Evolutionary conservation across 2,113 vertebrate genomes (phyloP).

Genomic region (Equus quagga): DNA sequence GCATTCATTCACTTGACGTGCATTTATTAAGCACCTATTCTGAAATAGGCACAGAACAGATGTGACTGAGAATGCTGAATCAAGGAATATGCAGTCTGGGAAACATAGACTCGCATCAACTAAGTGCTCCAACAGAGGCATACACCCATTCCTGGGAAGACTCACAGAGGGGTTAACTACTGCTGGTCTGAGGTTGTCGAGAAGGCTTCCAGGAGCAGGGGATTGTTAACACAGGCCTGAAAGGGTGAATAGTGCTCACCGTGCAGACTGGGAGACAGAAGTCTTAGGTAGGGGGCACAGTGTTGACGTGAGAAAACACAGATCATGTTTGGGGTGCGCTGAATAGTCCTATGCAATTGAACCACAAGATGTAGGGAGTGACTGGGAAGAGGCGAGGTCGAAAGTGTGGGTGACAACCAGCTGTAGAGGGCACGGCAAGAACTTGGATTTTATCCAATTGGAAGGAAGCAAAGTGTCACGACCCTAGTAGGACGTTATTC

Average conservation of each 20-base stretch:
- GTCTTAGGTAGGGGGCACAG: not conserved
- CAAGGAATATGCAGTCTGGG: not conserved
- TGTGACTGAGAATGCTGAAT: not conserved
- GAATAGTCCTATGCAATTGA: not conserved
- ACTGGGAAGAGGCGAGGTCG: too few relatives aligned
- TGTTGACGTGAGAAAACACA: not conserved
- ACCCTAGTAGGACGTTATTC: not conserved
- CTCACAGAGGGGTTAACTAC: not conserved
- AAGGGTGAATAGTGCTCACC: too few relatives aligned
- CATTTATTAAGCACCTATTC: not conserved
- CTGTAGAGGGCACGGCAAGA: not conserved
- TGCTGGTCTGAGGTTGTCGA: not conserved
- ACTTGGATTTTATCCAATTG: not conserved
- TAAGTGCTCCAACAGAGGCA: not conserved
- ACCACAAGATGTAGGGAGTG: not conserved
- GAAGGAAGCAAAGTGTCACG: not conserved
- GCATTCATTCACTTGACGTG: not conserved
- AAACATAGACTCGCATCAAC: not conserved
- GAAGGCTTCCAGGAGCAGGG: not conserved
- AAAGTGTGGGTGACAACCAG: not conserved
- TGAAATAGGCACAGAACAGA: not conserved
- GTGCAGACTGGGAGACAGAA: not conserved
- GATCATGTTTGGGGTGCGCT: not conserved
- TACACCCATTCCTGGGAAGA: rapidly evolving
- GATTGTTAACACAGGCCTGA: not conserved